phyloP scores from a whole-genome alignment of 1,140 invertebrate species.

The Eciton burchellii region DNA sequence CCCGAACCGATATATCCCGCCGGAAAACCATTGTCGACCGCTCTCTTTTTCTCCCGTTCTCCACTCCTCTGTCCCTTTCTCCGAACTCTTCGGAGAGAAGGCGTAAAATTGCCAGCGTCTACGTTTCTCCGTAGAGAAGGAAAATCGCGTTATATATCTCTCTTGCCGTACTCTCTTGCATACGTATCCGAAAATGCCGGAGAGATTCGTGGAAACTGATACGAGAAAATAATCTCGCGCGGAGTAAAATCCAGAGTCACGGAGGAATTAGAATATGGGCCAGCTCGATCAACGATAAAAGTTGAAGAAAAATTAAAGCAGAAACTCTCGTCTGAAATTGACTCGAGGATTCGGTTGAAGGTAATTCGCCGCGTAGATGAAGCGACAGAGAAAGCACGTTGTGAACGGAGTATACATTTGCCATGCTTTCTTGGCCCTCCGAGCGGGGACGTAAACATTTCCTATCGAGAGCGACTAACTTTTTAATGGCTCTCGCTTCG shows the following conservation, averaged over 20 bases:
- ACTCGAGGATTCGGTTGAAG: conserved; percentile 2
- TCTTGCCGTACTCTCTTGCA: background rate
- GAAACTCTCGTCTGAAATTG: background rate
- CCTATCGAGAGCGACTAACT: conserved; percentile 46
- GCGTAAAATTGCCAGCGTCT: conserved; percentile 41
- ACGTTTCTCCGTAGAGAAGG: conserved; percentile 19
- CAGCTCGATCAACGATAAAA: conserved; percentile 3
- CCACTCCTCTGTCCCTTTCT: conserved; percentile 8
- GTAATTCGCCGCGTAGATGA: conserved; percentile 32
- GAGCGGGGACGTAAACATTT: conserved; percentile 44
- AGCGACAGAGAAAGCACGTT: background rate
- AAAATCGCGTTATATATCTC: conserved; percentile 16
- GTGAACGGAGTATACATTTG: conserved; percentile 19
- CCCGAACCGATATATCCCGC: conserved; percentile 60
- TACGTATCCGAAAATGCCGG: background rate
- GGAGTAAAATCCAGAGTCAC: background rate
- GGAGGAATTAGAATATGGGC: background rate
- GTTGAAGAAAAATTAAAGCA: background rate
- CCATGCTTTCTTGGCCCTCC: background rate
- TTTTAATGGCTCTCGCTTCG: conserved; percentile 46
- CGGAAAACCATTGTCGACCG: conserved; percentile 17
- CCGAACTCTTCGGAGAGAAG: conserved; percentile 42
- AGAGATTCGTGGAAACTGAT: background rate
- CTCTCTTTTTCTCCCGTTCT: background rate
- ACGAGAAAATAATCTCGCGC: background rate